Evolutionary conservation across 1,140 invertebrate species (phyloP), one percentile per base, ranked within the genome.

Genomic region (Triops cancriformis): DNA sequence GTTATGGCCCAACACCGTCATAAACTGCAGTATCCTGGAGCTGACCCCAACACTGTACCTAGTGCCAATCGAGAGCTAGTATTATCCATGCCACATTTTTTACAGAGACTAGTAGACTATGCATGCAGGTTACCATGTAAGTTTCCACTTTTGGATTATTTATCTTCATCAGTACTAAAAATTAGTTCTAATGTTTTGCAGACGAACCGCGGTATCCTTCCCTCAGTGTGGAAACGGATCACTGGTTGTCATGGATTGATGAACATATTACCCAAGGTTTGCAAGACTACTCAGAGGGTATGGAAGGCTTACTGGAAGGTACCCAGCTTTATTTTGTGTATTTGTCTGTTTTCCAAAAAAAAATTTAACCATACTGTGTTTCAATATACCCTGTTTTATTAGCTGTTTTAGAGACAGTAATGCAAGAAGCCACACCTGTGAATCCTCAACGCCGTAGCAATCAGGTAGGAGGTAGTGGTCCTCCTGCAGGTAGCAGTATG

Each of bases 231-330:
- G 85, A 86, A 79, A 81, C 84, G 73, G 85, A 85, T 51, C 84
- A 84, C 76, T 86, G 85, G 85, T 84, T 86, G 82, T 82, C 84
- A 74, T 86, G 85, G 85, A 86, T 86, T 73, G 85, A 86, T 51
- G 83, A 85, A 79, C 82, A 83, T 43, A 82, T 85, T 81, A 82
- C 82, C 28, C 83, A 85, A 80, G 84, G 84, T 73, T 80, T 85
- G 72, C 83, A 85, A 37, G 83, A 84, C 26, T 84, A 84, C 73
- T 77, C 26, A 51, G 51, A 78, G 31, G 76, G 64, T 76, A 26
- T 79, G 28, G 74, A 37, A 73, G 18, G 42, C 12, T 79, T 73
- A 73, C 37, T 79, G 73, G 51, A 78, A 76, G 78, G 77, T 73
- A 80, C 41, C 14, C 37, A 75, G 23, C 74, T 78, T 31, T 31